Conservation (phyloP, 1,140 invertebrate species). For the Cotesia glomerata region DNA sequence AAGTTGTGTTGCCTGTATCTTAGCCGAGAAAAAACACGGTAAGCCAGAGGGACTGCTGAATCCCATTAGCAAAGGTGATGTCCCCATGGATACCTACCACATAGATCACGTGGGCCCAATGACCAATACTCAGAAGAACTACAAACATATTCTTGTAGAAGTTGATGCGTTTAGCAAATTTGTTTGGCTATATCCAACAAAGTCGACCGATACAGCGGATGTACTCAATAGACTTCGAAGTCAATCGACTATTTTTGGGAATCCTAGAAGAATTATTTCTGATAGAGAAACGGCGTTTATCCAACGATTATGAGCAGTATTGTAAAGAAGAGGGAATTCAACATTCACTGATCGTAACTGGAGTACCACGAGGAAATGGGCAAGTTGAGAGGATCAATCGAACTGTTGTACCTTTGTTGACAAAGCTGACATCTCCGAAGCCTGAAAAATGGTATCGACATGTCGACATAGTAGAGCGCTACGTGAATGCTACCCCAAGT, state of each 20-base stretch:
- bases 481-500: conserved; percentile 19
- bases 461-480: conserved; percentile 6
- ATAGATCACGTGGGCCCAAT: conserved; percentile 43
- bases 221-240: conserved; percentile 36
- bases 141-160: conserved; percentile 51
- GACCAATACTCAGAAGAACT: conserved; percentile 50
- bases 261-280: conserved; percentile 45
- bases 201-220: conserved; percentile 39
- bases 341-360: conserved; percentile 40
- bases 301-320: conserved; percentile 44
- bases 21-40: conserved; percentile 37
- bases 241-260: conserved; percentile 47
- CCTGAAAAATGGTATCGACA: conserved; percentile 24
- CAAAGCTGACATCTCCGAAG: neutral
- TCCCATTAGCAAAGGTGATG: conserved; percentile 39
- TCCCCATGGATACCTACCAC: conserved; percentile 34
- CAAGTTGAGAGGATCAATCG: conserved; percentile 37
- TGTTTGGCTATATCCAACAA: conserved; percentile 52
- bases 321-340: conserved; percentile 45
- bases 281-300: conserved; percentile 54
- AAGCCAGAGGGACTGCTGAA: conserved; percentile 38
- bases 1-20: conserved; percentile 49
- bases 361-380: conserved; percentile 42
- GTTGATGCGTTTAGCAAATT: conserved; percentile 57
- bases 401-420: conserved; percentile 9